These are phyloP conservation scores for Torymus tubicola DNA, from an alignment of 2,888 invertebrate genomes.

Conservation along the genomic window DNA sequence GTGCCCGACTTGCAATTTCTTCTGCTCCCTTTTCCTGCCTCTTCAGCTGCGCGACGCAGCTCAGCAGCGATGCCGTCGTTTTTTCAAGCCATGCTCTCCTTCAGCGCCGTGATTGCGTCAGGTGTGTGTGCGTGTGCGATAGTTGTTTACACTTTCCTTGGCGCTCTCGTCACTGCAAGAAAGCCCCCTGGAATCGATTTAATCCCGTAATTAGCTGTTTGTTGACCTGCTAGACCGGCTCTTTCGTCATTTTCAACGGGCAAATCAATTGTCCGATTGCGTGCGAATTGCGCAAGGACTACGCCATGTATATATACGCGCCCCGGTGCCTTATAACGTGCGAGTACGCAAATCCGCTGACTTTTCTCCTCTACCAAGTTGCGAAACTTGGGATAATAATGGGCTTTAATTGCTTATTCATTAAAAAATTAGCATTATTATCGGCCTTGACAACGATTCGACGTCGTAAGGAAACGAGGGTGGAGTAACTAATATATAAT, in stretches of 20 bases:
- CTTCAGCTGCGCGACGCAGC: too few relatives aligned
- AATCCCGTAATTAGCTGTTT: too few relatives aligned
- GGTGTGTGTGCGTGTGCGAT: too few relatives aligned
- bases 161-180: too few relatives aligned
- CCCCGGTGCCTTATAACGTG: neutral
- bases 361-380: neutral
- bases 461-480: neutral
- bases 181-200: too few relatives aligned
- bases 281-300: constrained; percentile 11
- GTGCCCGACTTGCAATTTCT: too few relatives aligned
- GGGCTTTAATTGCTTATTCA: constrained; percentile 21
- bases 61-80: too few relatives aligned
- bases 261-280: constrained; percentile 25
- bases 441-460: constrained; percentile 2
- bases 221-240: too few relatives aligned
- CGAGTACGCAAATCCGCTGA: neutral
- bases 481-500: neutral
- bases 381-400: constrained; percentile 2
- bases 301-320: neutral
- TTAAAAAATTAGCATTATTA: constrained; percentile 10
- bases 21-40: too few relatives aligned
- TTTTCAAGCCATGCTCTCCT: too few relatives aligned
- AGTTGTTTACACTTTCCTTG: too few relatives aligned
- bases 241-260: constrained; percentile 16
- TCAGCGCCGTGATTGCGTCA: too few relatives aligned